phyloP scores from a whole-genome alignment of 2,113 vertebrate genomes.

The Platycercus adscitus region DNA sequence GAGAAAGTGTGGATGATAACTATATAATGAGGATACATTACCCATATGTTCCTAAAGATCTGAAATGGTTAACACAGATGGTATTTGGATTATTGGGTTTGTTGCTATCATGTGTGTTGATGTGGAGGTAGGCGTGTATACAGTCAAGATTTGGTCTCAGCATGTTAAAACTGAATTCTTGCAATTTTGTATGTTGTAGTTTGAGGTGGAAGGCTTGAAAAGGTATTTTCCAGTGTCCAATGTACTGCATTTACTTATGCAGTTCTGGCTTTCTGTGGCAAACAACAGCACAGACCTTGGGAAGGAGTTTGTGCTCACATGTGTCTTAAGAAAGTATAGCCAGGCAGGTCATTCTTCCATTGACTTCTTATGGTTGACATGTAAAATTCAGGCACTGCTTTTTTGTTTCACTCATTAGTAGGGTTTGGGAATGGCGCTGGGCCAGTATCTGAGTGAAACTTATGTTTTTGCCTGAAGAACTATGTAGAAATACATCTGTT shows the following conservation, averaged over 20 bases:
- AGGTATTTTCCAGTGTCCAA: background rate
- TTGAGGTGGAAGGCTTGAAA: background rate
- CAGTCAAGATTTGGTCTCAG: background rate
- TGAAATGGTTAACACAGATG: background rate
- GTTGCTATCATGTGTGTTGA: accelerated
- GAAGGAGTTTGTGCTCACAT: background rate
- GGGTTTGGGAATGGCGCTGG: background rate
- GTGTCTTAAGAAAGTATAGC: background rate
- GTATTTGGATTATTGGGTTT: background rate
- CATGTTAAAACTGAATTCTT: background rate
- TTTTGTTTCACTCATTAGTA: background rate
- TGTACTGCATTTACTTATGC: background rate
- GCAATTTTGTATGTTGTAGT: background rate
- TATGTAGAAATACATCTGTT: background rate
- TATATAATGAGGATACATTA: background rate
- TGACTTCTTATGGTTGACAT: background rate
- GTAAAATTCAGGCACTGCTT: background rate
- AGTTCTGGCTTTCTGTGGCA: background rate
- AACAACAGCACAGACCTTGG: background rate
- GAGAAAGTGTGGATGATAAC: background rate
- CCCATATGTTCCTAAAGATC: background rate
- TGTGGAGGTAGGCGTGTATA: background rate
- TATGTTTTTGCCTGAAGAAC: background rate
- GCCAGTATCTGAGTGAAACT: background rate
- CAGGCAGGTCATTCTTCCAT: background rate